Evolutionary conservation across 2,888 invertebrate species (phyloP).

Genomic region (Pandemis corylana): DNA sequence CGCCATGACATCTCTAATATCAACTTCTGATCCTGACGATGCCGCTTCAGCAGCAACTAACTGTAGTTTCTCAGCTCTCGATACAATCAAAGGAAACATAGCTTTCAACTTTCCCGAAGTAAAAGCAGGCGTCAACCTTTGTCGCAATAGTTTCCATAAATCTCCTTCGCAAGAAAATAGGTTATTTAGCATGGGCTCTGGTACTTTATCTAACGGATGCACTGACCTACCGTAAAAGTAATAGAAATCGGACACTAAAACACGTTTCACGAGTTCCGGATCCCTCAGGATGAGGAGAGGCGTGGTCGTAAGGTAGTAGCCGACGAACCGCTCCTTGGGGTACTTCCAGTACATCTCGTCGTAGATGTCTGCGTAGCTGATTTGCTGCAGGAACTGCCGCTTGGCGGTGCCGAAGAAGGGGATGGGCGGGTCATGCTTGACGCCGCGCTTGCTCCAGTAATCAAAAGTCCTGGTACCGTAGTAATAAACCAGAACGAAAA

Average conservation of each 20-base stretch:
- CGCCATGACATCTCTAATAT: constrained; percentile 44
- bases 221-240: constrained; percentile 45
- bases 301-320: constrained; percentile 39
- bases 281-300: constrained; percentile 48
- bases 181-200: constrained; percentile 47
- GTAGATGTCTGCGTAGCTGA: constrained; percentile 41
- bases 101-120: constrained; percentile 48
- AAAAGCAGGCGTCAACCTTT: constrained; percentile 46
- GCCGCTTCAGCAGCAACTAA: constrained; percentile 30
- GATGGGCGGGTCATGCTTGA: constrained; percentile 45
- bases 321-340: constrained; percentile 46
- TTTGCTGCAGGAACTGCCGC: constrained; percentile 29
- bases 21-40: constrained; percentile 23
- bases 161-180: constrained; percentile 49
- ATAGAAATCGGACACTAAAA: constrained; percentile 47
- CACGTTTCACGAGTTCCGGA: constrained; percentile 46
- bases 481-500: constrained; percentile 37
- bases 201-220: constrained; percentile 37
- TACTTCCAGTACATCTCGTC: constrained; percentile 45
- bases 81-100: constrained; percentile 50
- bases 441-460: constrained; percentile 45
- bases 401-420: constrained; percentile 45
- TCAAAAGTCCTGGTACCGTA: constrained; percentile 43
- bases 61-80: constrained; percentile 44
- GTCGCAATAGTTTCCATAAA: constrained; percentile 44